Evolutionary conservation across 35 echinoderm and acorn worm genomes (phyloP), one percentile per base, ranked within the genome.

Genomic region (Acanthaster planci): DNA sequence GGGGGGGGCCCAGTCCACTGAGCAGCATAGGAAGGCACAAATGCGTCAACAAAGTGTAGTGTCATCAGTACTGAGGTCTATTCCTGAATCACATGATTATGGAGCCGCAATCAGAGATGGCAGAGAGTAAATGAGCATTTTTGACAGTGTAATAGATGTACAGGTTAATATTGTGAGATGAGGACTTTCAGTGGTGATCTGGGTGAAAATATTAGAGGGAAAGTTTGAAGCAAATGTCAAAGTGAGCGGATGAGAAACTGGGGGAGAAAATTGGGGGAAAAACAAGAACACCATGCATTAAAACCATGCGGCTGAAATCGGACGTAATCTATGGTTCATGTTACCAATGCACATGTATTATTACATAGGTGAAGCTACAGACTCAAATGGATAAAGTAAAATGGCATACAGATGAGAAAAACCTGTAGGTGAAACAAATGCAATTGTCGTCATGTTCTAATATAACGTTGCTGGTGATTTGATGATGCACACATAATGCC

Each of bases 231-330:
- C 23, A 68, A 68, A 35, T 68, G 60, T 68, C 60, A 68, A 68
- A 68, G 60, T 27, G 60, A 31, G 14, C 60, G 60, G 29, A 68
- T 68, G 60, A 68, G 60, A 68, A 68, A 68, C 60, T 68, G 60
- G 60, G 34, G 34, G 29, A 68, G 29, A 34, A 68, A 68, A 68
- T 68, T 26, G 29, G 29, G 60, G 34, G 60, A 1, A 59, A 59
- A 47, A 47, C 18, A 68, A 68, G 29, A 34, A 68, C 23, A 31
- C 29, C 60, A 68, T 14, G 14, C 10, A 27, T 68, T 68, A 68
- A 68, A 22, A 68, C 60, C 60, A 68, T 59, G 16, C 27, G 7
- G 2, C 14, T n/a, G 4, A 68, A 10, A 31, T 22, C 12, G 1
- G 21, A 22, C 14, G 12, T 2, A 68, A 68, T 31, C 12, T 26